Base-by-base conservation (phyloP, 2,888 invertebrate genomes). In the Parapristionchus giblindavisi region DNA sequence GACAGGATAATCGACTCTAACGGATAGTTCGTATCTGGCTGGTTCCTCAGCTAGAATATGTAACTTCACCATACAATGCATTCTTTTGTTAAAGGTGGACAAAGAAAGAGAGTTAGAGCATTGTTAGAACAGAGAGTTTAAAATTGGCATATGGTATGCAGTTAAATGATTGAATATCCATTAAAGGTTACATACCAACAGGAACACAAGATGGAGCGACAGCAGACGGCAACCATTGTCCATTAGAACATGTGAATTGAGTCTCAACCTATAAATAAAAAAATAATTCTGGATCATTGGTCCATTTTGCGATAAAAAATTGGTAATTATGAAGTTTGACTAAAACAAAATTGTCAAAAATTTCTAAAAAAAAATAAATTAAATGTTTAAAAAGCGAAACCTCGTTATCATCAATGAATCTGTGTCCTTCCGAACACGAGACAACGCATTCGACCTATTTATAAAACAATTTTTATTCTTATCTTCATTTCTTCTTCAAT, bases 161-260 rank as follows among this genome's bases (percentile, higher is more conserved):
- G 27, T 54, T 54, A n/a, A 8, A n/a, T 14, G 24, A n/a, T 54
- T 54, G n/a, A 54, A 54, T 6, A 54, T 54, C 5, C 24, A 24
- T 54, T 54, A 54, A n/a, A n/a, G 14, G 17, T 17, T 43, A n/a
- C 56, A 76, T 65, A 93, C 93, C 94, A 91, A 95, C 94, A 3
- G 95, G 94, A 32, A 96, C 95, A 89, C 96, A 96, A 87, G 96
- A 95, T 0, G 96, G 96, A 32, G 96, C 95, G 63, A 95, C 93
- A 11, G 94, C 93, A 1, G 93, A 92, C 1, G 96, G 96, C 14
- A 92, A 91, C 96, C 96, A 96, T 77, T 92, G 91, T 66, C 92
- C 92, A n/a, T 88, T 87, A 29, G 76, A 73, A 36, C 83, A 83
- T 11, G 80, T 74, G 75, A 81, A 83, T 38, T 77, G 78, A n/a